Percentiles rank a stretch among this genome's conserved stretches.
These are phyloP conservation scores for Phocides pigmalion DNA, from an alignment of 1,140 invertebrate species.

Conservation along the genomic window DNA sequence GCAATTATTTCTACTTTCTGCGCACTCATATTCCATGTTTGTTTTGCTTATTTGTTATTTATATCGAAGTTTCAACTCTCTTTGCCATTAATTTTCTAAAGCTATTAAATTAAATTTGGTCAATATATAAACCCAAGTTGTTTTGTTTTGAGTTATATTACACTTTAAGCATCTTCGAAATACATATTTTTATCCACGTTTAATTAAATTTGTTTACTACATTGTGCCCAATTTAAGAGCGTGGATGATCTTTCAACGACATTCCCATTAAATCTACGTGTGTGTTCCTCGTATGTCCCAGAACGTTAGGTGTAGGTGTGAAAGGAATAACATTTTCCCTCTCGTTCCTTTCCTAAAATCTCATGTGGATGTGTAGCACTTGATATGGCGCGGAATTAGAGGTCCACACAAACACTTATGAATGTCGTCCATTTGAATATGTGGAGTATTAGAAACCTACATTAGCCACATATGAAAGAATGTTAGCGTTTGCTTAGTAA, in stretches of 20 bases:
- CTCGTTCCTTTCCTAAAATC: constrained; percentile 35
- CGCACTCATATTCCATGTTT: constrained; percentile 1
- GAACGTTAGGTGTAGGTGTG: neutral
- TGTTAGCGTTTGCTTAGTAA: constrained; percentile 81
- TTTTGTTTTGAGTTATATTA: no score
- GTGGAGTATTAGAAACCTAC: constrained; percentile 43
- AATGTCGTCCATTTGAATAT: constrained; percentile 4
- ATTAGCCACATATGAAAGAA: constrained; percentile 54
- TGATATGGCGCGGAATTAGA: neutral
- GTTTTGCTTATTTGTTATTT: no score
- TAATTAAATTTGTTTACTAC: no score
- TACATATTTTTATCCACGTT: no score
- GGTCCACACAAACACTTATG: neutral
- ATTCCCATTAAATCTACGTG: constrained; percentile 1
- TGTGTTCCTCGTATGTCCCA: constrained; percentile 4
- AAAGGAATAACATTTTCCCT: constrained; percentile 24
- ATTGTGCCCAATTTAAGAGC: neutral
- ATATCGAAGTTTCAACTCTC: no score
- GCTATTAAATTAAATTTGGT: no score
- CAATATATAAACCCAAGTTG: no score
- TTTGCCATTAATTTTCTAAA: no score
- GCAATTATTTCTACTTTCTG: constrained; percentile 1
- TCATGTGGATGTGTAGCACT: neutral
- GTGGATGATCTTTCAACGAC: constrained; percentile 1
- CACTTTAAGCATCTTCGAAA: no score